Evolutionary conservation across 2,888 invertebrate species (phyloP), one percentile per base, ranked within the genome.

Genomic region (Himalopsyche tibetana): DNA sequence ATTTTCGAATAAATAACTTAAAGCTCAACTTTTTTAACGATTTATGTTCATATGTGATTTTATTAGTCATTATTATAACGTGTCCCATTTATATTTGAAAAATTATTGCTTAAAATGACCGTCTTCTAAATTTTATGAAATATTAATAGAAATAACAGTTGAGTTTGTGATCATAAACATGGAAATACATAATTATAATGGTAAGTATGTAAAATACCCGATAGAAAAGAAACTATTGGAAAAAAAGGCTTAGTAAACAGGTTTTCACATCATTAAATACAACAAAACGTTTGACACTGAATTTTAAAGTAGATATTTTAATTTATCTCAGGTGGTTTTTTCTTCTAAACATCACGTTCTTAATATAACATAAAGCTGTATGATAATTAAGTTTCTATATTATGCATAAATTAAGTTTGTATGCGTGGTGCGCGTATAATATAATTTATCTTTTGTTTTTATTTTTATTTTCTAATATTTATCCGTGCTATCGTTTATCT

Each of bases 21-120:
- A 45, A 45, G 11, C 45, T 9, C 45, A 8, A 11, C 11, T 9
- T 45, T 45, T 45, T 45, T 0, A 40, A 40, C 40, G 40, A 40
- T 5, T 40, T 40, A 40, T 40, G 6, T 40, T 40, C 40, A 40
- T 6, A 3, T 40, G 6, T 40, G 40, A 40, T 45, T 45, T 45
- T 9, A 45, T 9, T 0, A 2, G 45, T 8, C 9, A 9, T 45
- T 45, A 45, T 45, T 45, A 45, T 45, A 45, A 56, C n/a, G 0
- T 56, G 56, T 56, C n/a, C 56, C 56, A 56, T 56, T 56, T 56
- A n/a, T 56, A 56, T 56, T 56, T 19, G 56, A 56, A n/a, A 56
- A 45, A 45, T 9, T 45, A 8, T 8, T 45, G 45, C 45, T 45
- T 45, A 45, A 11, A 45, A 45, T 45, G 9, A 6, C 45, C 2